A percentile compares a stretch with the other conserved stretches of the same genome.
Evolutionary conservation across 2,113 vertebrate species (phyloP).

Genomic region (Rafetus swinhoei): DNA sequence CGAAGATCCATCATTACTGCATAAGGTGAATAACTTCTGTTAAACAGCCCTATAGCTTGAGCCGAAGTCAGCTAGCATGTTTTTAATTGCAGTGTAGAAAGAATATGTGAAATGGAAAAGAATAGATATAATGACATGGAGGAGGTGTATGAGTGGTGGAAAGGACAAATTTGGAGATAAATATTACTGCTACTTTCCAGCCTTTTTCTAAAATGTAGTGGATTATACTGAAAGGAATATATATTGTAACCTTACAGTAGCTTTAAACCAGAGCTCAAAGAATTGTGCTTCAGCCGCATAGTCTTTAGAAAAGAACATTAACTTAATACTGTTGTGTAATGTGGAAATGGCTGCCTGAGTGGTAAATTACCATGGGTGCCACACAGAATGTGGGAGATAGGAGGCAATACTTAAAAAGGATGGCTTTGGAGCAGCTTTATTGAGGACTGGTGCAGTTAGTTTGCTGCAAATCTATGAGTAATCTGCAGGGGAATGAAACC

Average conservation of each 20-base stretch:
- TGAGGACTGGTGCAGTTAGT: not conserved
- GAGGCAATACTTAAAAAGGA: not conserved
- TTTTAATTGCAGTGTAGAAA: not conserved
- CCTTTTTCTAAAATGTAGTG: not conserved
- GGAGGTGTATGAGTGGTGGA: not conserved
- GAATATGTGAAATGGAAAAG: not conserved
- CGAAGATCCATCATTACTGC: no score
- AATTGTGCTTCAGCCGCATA: accelerated
- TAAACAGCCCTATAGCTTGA: not conserved
- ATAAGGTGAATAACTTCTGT: no score
- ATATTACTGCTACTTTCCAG: not conserved
- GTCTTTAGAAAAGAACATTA: not conserved
- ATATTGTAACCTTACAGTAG: not conserved
- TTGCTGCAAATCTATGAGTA: not conserved
- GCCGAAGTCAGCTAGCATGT: not conserved
- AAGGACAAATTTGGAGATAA: not conserved
- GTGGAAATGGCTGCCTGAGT: not conserved
- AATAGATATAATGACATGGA: not conserved
- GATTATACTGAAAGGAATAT: not conserved
- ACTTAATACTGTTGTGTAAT: not conserved
- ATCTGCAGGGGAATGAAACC: not conserved
- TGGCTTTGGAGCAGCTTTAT: not conserved
- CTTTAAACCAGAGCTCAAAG: not conserved
- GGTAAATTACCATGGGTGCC: not conserved
- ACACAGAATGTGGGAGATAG: not conserved